These are phyloP conservation scores for Bombus haemorrhoidalis DNA, from an alignment of 1,140 invertebrate species.

Conservation along the genomic window DNA sequence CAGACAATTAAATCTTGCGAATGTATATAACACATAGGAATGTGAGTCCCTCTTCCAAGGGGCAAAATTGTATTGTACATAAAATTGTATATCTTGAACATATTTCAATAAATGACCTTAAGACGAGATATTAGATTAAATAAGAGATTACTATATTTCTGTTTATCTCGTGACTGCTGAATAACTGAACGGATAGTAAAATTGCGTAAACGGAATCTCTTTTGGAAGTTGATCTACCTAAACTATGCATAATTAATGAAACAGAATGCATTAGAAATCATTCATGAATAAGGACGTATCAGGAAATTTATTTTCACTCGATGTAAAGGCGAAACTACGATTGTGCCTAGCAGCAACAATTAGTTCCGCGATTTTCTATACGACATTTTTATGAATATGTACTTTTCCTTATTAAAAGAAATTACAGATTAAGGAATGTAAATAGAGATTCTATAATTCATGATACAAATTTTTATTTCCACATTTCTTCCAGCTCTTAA, in stretches of 20 bases:
- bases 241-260: constrained; percentile 13
- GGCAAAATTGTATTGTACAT: no score
- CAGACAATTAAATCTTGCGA: constrained; percentile 18
- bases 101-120: background rate
- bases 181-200: constrained; percentile 11
- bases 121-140: background rate
- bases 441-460: no score
- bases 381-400: background rate
- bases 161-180: background rate
- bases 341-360: constrained; percentile 15
- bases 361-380: constrained; percentile 19
- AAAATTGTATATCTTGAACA: background rate
- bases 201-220: background rate
- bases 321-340: background rate
- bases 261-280: constrained; percentile 9
- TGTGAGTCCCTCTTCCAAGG: background rate
- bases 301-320: background rate
- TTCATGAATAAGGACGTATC: background rate
- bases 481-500: background rate
- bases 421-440: no score
- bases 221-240: background rate
- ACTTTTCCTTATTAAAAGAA: background rate
- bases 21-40: background rate
- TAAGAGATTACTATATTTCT: constrained; percentile 1
- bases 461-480: background rate